These are phyloP conservation scores for Xestia rhomboidea DNA, from an alignment of 2,888 invertebrate species.

Conservation along the genomic window DNA sequence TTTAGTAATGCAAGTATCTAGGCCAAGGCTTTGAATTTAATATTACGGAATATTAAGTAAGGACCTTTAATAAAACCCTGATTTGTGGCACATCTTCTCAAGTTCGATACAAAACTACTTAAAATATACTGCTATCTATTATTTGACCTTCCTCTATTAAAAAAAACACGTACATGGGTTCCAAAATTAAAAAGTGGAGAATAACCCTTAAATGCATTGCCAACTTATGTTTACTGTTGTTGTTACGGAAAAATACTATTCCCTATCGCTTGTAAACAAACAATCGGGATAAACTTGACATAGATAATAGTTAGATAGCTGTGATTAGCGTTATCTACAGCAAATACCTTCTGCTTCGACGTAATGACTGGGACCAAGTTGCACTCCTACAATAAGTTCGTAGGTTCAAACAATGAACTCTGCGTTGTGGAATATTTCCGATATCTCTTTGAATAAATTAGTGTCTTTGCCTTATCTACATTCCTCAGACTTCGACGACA, in stretches of 20 bases:
- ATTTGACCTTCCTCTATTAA: neutral
- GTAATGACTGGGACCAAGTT: slow-evolving; percentile 21
- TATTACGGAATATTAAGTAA: slow-evolving; percentile 9
- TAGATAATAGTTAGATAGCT: slow-evolving; percentile 66
- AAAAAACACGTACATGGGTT: neutral
- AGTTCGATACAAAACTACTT: slow-evolving; percentile 2
- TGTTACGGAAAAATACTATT: slow-evolving; percentile 79
- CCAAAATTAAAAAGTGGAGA: slow-evolving; percentile 31
- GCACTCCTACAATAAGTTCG: slow-evolving; percentile 40
- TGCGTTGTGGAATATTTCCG: slow-evolving; percentile 51
- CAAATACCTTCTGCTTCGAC: slow-evolving; percentile 29
- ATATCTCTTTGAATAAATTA: slow-evolving; percentile 31
- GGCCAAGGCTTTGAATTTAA: slow-evolving; percentile 17
- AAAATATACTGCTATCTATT: slow-evolving; percentile 8
- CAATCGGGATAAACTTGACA: slow-evolving; percentile 69
- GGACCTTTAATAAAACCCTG: slow-evolving; percentile 2
- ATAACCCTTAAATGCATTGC: slow-evolving; percentile 47
- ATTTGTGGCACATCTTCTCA: slow-evolving; percentile 5
- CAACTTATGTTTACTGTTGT: slow-evolving; percentile 59
- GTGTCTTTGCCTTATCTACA: slow-evolving; percentile 35
- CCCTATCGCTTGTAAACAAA: slow-evolving; percentile 73
- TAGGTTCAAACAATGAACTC: slow-evolving; percentile 54
- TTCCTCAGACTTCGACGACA: neutral
- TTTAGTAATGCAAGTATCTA: neutral
- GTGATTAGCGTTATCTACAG: slow-evolving; percentile 60